Conservation (phyloP, 2,797 vertebrate genomes). For the Gorsachius magnificus region DNA sequence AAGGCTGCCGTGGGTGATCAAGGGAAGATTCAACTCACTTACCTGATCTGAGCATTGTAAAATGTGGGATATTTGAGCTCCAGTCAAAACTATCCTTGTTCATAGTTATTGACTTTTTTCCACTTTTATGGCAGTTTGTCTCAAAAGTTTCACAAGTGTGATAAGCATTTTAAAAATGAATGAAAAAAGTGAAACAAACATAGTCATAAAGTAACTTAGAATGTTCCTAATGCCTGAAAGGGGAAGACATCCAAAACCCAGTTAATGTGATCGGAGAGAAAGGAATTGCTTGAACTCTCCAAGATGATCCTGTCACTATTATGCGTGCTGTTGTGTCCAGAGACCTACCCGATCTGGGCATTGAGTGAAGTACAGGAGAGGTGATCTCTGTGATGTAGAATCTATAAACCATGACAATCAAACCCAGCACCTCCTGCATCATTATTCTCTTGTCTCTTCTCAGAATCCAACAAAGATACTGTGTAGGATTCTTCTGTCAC, state of each 20-base stretch:
- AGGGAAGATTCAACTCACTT: background rate
- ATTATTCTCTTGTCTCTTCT: background rate
- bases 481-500: background rate
- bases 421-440: background rate
- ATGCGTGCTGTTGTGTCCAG: background rate
- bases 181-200: background rate
- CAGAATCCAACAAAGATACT: background rate
- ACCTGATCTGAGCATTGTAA: background rate
- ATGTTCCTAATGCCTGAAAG: background rate
- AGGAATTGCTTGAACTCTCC: background rate
- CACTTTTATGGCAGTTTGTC: background rate
- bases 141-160: background rate
- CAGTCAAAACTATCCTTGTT: background rate
- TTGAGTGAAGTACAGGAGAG: background rate
- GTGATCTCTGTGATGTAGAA: background rate
- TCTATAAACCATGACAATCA: background rate
- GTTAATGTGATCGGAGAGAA: background rate
- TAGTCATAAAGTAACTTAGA: background rate
- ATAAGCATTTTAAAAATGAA: background rate
- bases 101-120: background rate
- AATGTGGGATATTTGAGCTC: background rate
- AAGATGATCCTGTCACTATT: background rate
- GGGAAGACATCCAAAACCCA: too few relatives aligned
- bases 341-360: background rate
- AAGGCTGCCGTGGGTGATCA: background rate